These are phyloP conservation scores for Melanotaenia trifasciata DNA, from an alignment of 2,797 vertebrate species.

Conservation along the genomic window DNA sequence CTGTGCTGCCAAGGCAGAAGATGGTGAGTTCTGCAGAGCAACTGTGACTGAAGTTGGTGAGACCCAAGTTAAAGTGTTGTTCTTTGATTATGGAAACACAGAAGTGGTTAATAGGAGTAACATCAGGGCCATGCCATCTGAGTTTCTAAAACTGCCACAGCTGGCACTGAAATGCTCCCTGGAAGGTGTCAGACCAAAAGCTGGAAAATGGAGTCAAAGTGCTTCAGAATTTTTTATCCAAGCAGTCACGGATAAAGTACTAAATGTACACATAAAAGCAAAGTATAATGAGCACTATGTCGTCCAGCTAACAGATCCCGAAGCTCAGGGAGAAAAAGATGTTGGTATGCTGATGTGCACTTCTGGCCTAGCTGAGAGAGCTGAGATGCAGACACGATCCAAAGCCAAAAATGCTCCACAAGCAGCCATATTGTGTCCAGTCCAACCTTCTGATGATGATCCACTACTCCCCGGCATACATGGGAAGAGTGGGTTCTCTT, in stretches of 20 bases:
- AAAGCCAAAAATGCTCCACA: slow-evolving; percentile 15
- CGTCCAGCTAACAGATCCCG: slow-evolving; percentile 85
- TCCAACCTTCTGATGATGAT: slow-evolving; percentile 12
- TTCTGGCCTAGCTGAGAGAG: slow-evolving; percentile 78
- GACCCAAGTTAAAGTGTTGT: slow-evolving; percentile 77
- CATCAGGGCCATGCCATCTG: slow-evolving; percentile 83
- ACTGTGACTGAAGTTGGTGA: slow-evolving; percentile 77
- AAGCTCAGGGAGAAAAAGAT: slow-evolving; percentile 81
- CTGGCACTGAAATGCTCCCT: slow-evolving; percentile 88
- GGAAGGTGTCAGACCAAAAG: slow-evolving; percentile 80
- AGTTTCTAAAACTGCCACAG: slow-evolving; percentile 83
- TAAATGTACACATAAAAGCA: slow-evolving; percentile 81
- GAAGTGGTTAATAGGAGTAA: slow-evolving; percentile 79
- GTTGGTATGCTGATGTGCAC: slow-evolving; percentile 83
- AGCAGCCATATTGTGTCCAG: slow-evolving; percentile 18
- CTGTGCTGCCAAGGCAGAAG: slow-evolving; percentile 87
- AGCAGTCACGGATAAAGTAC: slow-evolving; percentile 83
- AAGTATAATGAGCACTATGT: slow-evolving; percentile 77
- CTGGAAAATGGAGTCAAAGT: slow-evolving; percentile 82
- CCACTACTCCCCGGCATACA: neutral
- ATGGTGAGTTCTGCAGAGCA: slow-evolving; percentile 88
- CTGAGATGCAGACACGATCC: slow-evolving; percentile 53
- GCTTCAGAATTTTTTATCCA: slow-evolving; percentile 86
- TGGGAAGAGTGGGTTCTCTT: slow-evolving; percentile 15
- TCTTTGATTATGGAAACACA: slow-evolving; percentile 88